phyloP scores from a whole-genome alignment of 1,140 invertebrate genomes.

The Radopholus similis region DNA sequence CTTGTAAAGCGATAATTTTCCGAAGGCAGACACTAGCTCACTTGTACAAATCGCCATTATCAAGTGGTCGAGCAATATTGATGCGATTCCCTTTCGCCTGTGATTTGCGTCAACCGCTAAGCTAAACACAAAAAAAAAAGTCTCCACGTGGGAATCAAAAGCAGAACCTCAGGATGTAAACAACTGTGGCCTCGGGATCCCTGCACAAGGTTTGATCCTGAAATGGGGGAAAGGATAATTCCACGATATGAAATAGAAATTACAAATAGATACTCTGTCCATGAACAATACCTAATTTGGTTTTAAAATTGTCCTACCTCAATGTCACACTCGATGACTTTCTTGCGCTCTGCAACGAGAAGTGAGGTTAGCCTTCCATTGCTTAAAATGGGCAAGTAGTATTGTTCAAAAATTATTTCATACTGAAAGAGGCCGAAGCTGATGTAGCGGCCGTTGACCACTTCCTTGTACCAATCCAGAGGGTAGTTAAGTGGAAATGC shows the following conservation, averaged over 20 bases:
- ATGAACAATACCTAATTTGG: background rate
- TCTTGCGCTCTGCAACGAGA: slow-evolving; percentile 5
- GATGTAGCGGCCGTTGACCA: slow-evolving; percentile 14
- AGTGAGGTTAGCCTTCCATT: slow-evolving; percentile 2
- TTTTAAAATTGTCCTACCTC: slow-evolving; percentile 1
- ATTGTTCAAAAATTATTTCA: background rate
- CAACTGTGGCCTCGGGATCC: background rate
- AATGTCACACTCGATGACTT: background rate
- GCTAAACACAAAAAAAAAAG: background rate
- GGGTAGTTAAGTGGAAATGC: slow-evolving; percentile 13
- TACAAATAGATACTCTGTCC: background rate
- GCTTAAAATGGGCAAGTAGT: background rate
- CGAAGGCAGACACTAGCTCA: background rate
- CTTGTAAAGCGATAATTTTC: background rate
- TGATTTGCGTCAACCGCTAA: background rate
- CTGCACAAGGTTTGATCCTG: slow-evolving; percentile 1
- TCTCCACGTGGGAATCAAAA: background rate
- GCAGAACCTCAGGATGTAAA: slow-evolving; percentile 11
- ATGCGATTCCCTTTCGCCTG: slow-evolving; percentile 7
- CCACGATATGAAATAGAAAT: background rate
- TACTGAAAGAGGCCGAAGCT: slow-evolving; percentile 14
- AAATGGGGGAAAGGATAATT: background rate
- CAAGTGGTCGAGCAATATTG: slow-evolving; percentile 7
- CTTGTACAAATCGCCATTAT: background rate
- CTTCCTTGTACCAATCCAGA: slow-evolving; percentile 12